Evolutionary conservation across 2,888 invertebrate species (phyloP).

Genomic region (Endotricha flammealis): DNA sequence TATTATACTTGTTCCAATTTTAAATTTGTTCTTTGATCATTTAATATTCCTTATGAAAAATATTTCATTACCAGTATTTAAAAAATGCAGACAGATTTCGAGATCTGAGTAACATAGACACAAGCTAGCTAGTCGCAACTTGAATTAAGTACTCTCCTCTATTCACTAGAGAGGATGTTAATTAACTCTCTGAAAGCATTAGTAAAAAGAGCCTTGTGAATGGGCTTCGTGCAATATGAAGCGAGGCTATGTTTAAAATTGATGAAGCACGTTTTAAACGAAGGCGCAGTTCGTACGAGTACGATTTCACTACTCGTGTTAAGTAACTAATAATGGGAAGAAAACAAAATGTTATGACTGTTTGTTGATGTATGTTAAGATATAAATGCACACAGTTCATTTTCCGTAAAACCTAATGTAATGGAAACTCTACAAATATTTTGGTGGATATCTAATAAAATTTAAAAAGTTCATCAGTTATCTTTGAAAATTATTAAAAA

Average conservation of each 20-base stretch:
- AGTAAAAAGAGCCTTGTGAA: slow-evolving; percentile 65
- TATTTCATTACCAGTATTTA: not conserved
- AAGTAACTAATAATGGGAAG: no score
- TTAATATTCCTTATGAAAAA: not conserved
- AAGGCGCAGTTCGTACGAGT: not conserved
- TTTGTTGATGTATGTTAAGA: no score
- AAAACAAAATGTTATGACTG: no score
- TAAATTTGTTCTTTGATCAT: no score
- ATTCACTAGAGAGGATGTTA: slow-evolving; percentile 66
- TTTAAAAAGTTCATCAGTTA: no score
- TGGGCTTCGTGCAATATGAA: slow-evolving; percentile 41
- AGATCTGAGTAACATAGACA: slow-evolving; percentile 25
- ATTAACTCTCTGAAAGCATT: slow-evolving; percentile 68
- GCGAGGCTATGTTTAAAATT: slow-evolving; percentile 43
- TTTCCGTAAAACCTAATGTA: no score
- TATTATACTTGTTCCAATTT: no score
- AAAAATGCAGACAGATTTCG: slow-evolving; percentile 11
- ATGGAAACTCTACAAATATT: no score
- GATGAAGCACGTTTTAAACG: slow-evolving; percentile 32
- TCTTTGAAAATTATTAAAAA: no score
- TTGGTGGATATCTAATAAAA: no score
- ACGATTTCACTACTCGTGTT: no score
- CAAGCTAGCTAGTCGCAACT: slow-evolving; percentile 34
- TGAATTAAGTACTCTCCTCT: slow-evolving; percentile 52
- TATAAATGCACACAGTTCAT: no score